Base-by-base conservation (phyloP, 2,113 vertebrate genomes). In the Hippocampus barbouri region DNA sequence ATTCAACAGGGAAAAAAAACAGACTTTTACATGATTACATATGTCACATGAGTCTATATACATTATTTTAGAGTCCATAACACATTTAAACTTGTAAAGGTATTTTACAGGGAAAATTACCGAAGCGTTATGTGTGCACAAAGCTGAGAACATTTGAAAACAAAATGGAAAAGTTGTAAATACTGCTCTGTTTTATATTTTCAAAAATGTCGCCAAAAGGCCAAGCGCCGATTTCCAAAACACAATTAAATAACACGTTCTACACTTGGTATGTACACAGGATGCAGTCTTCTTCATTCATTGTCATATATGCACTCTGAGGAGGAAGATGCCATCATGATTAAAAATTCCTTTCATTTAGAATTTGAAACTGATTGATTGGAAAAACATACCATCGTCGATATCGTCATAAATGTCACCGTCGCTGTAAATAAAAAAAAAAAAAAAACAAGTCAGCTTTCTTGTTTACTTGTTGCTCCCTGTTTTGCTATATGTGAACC, bases 391-490 rank as follows among this genome's bases (percentile, higher is more conserved):
- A 98, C 97, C 96, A 0, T 96, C 95, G 86, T 92, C 93, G 73
- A 98, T 91, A 27, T 97, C 96, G 66, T 98, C 96, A 3, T 98
- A 98, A 86, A 98, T 98, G 27, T 98, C 96, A 64, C 90, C 93
- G 79, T 97, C 95, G 1, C 96, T 98, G 91, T 56, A 61, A 87
- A 90, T 79, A 80, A 75, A 80, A 76, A 79, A 70, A 6, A 34
- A 64, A 59, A 72, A 54, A 79, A 71, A 6, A 34, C 63, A 60
- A 72, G 59, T 0, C 0, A 62, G 68, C 66, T 78, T 62, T 68
- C 4, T 47, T 25, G 14, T 47, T n/a, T 71, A 6, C 25, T 3
- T 54, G 2, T 66, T 3, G 20, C 1, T 68, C 11, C 60, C 30
- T 59, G 0, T 59, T 34, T 34, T 27, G 56, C 56, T 25, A 23